A percentile compares a stretch with the other conserved stretches of the same genome.
phyloP scores from a whole-genome alignment of 2,113 vertebrate genomes.

The Brachionichthys hirsutus region DNA sequence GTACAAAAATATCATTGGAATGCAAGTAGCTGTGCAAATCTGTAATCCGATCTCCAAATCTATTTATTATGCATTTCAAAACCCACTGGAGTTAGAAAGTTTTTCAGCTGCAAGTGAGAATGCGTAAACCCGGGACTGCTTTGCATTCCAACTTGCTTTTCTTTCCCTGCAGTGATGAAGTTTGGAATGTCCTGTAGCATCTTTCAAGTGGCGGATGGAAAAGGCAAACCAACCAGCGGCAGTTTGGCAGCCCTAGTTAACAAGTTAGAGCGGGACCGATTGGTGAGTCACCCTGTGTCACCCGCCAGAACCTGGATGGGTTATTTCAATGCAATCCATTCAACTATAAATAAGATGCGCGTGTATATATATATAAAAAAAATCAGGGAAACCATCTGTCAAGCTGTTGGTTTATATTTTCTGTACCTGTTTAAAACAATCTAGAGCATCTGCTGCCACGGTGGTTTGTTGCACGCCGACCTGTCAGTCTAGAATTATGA shows the following conservation, averaged over 20 bases:
- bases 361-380: too few species aligned
- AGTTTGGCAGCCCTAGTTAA: slow-evolving; percentile 86
- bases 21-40: too few species aligned
- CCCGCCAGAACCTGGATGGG: background rate
- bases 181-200: slow-evolving; percentile 90
- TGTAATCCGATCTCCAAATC: background rate
- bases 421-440: too few species aligned
- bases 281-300: slow-evolving; percentile 77
- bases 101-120: background rate
- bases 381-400: too few species aligned
- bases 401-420: too few species aligned
- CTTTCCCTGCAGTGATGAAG: slow-evolving; percentile 78
- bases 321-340: too few species aligned
- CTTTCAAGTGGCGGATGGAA: slow-evolving; percentile 89
- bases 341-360: too few species aligned
- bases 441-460: too few species aligned
- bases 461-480: too few species aligned
- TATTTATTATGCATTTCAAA: background rate
- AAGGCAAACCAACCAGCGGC: slow-evolving; percentile 84
- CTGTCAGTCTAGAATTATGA: too few species aligned
- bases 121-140: background rate
- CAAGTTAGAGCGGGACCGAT: slow-evolving; percentile 90
- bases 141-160: slow-evolving; percentile 8
- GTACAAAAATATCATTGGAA: too few species aligned
- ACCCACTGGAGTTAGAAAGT: background rate